Percentiles rank a stretch among this genome's conserved stretches.
Conservation (phyloP, 92 coral and sea anemone genomes). For the Porites cylindrica region DNA sequence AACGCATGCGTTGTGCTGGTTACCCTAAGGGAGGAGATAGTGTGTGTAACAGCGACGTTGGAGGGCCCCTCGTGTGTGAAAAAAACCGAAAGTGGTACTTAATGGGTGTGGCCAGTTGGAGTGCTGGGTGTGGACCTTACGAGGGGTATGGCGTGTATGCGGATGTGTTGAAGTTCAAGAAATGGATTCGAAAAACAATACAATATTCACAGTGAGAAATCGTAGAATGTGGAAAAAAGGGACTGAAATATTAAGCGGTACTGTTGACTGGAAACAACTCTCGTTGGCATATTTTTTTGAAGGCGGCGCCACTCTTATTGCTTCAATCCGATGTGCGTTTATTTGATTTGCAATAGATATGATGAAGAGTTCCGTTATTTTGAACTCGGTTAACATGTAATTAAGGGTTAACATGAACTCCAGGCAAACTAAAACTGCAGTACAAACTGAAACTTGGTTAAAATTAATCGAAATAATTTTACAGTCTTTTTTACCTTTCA, state of each 20-base stretch:
- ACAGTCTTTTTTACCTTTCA: too few species aligned
- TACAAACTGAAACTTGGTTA: too few species aligned
- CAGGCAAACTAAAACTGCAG: too few species aligned
- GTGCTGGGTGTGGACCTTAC: constrained; percentile 44
- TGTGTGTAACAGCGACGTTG: constrained; percentile 60
- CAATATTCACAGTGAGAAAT: neutral
- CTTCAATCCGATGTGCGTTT: too few species aligned
- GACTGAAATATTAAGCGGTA: neutral
- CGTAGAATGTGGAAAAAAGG: neutral
- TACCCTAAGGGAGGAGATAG: constrained; percentile 44
- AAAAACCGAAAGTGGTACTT: constrained; percentile 38
- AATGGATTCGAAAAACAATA: constrained; percentile 50
- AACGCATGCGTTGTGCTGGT: constrained; percentile 74
- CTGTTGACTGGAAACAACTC: too few species aligned
- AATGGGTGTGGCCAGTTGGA: constrained; percentile 68
- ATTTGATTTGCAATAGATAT: too few species aligned
- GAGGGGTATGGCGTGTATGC: constrained; percentile 68
- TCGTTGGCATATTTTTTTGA: too few species aligned
- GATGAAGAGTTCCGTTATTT: too few species aligned
- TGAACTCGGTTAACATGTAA: too few species aligned
- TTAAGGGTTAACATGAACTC: too few species aligned
- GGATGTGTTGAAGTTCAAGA: constrained; percentile 59
- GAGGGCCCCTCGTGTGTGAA: constrained; percentile 66
- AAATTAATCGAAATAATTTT: too few species aligned
- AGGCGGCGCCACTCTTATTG: too few species aligned